Evolutionary conservation across 2,113 vertebrate species (phyloP).

Genomic region (Mus musculus): DNA sequence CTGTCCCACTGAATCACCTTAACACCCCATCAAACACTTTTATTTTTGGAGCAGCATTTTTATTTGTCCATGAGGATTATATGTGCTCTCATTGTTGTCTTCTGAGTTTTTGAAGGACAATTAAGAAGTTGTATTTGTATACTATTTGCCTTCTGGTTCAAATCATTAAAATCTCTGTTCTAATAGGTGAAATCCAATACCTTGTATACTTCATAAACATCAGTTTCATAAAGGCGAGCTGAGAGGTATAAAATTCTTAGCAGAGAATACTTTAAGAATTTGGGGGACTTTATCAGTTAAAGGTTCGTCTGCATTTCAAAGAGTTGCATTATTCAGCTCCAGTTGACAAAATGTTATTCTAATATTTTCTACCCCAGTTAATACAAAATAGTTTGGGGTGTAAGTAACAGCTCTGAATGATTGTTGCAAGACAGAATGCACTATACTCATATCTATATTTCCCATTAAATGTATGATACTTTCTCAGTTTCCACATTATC

Average conservation of each 20-base stretch:
- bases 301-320: neutral
- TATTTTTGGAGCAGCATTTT: neutral
- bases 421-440: neutral
- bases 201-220: rapidly evolving
- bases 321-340: neutral
- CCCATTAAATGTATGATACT: neutral
- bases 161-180: neutral
- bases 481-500: neutral
- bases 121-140: neutral
- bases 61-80: neutral
- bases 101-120: neutral
- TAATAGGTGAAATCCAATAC: neutral
- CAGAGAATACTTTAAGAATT: neutral
- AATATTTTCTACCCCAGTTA: neutral
- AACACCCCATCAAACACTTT: neutral
- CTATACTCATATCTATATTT: neutral
- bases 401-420: neutral
- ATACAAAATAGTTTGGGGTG: neutral
- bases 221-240: neutral
- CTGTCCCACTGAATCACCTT: too few relatives aligned
- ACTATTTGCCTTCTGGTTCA: neutral
- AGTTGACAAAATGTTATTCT: neutral
- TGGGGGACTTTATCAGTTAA: neutral
- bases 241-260: neutral
- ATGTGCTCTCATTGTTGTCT: neutral